These are phyloP conservation scores for Phorcus lineatus DNA, from an alignment of 2,888 invertebrate genomes.

Conservation along the genomic window DNA sequence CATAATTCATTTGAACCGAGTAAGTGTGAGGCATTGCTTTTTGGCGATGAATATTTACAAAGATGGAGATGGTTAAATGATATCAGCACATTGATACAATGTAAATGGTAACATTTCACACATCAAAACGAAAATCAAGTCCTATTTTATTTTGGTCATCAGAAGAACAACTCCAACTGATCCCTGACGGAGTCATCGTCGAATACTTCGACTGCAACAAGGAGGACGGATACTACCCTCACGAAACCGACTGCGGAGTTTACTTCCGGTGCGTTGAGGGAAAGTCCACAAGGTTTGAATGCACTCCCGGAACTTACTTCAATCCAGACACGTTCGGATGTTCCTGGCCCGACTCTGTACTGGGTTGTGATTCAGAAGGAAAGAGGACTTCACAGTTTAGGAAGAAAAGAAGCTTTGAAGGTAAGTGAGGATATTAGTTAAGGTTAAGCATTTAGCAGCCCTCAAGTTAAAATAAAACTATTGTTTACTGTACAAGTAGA, in stretches of 20 bases:
- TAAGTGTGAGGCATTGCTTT: too few species aligned
- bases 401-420: background rate
- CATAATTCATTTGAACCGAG: too few species aligned
- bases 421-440: background rate
- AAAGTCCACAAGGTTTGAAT: background rate
- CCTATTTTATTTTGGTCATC: too few species aligned
- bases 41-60: too few species aligned
- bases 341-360: slow-evolving; percentile 17
- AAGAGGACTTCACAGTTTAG: background rate
- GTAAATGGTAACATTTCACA: too few species aligned
- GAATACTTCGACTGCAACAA: background rate
- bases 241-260: slow-evolving; percentile 11
- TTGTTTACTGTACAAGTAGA: too few species aligned
- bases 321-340: background rate
- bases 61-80: too few species aligned
- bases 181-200: too few species aligned
- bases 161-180: background rate
- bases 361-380: slow-evolving; percentile 14
- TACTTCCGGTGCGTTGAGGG: slow-evolving; percentile 23
- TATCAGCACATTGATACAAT: too few species aligned
- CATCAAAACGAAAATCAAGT: too few species aligned
- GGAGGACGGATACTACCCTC: slow-evolving; percentile 6
- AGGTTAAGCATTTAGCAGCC: background rate
- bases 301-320: slow-evolving; percentile 18
- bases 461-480: too few species aligned